Base-by-base conservation (phyloP, 2,113 vertebrate species). In the Neodontobutis hainanensis region DNA sequence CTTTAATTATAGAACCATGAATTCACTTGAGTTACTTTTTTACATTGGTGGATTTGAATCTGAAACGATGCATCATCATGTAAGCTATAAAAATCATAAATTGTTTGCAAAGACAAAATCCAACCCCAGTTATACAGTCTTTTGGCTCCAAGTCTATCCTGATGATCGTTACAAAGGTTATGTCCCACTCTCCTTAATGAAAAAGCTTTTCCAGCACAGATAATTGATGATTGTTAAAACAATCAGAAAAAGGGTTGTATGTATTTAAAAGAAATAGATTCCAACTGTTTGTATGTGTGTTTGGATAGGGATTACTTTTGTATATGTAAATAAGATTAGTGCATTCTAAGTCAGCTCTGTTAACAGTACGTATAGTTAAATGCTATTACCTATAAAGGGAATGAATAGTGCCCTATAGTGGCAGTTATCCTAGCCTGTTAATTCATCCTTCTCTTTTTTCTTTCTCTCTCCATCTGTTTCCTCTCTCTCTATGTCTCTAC, bases 11-110 rank as follows among this genome's bases (percentile, higher is more conserved):
- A 27, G 19, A 27, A 3, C 19, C 19, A 27, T 27, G 19, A 27
- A 27, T 27, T 27, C 19, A 27, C 19, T 27, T 27, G 19, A 27
- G 19, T 27, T 27, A 27, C 19, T 27, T 27, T 27, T 27, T 27
- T 3, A 27, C 19, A 27, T 27, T 27, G 19, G 19, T 27, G 19
- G 19, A 43, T 58, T 42, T 16, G 11, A 11, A 15, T 5, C 52
- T 67, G 46, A 10, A 55, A 52, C 42, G 4, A 12, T 38, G n/a
- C 14, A 16, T 2, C 53, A 16, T 71, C 5, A 61, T 6, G 2
- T 36, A 36, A 66, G 61, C 73, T 65, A 43, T 43, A 40, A 73
- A 72, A 78, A 43, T 51, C 71, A 49, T 71, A 68, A 74, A 61
- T 44, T 40, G 9, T 70, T 76, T 36, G 61, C 50, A 40, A 52